Evolutionary conservation across 2,888 invertebrate species (phyloP).

Genomic region (Tiliacea citrago): DNA sequence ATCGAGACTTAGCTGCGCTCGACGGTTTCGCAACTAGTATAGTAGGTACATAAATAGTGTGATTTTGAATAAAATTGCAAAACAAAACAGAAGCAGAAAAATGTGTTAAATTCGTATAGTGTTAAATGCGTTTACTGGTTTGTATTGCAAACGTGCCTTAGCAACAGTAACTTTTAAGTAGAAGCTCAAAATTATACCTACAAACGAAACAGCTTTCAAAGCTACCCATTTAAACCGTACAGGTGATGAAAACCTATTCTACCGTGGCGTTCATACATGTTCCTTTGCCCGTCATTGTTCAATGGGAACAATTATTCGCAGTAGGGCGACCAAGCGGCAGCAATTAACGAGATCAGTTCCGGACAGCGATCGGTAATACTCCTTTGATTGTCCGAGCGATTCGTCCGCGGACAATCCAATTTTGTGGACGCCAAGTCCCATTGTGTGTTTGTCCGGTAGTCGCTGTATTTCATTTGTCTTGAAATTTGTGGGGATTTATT

Average conservation of each 20-base stretch:
- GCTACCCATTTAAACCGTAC: slow-evolving; percentile 6
- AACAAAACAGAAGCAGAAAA: no score
- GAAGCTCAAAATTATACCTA: background rate
- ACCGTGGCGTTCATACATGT: slow-evolving; percentile 20
- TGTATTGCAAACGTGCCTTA: background rate
- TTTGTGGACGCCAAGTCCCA: slow-evolving; percentile 56
- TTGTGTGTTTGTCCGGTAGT: slow-evolving; percentile 53
- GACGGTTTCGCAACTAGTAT: no score
- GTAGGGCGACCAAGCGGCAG: slow-evolving; percentile 62
- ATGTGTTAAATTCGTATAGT: no score
- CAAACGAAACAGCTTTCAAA: background rate
- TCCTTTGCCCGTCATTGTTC: slow-evolving; percentile 50
- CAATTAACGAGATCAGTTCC: slow-evolving; percentile 68
- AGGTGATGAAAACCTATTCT: slow-evolving; percentile 41
- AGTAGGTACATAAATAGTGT: no score
- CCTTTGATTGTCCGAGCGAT: slow-evolving; percentile 68
- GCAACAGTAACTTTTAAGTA: background rate
- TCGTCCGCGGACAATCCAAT: slow-evolving; percentile 66
- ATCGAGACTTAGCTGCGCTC: no score
- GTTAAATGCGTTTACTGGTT: background rate
- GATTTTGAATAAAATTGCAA: no score
- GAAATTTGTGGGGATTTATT: slow-evolving; percentile 53
- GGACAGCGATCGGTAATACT: slow-evolving; percentile 63
- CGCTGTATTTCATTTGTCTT: slow-evolving; percentile 59
- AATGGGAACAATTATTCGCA: slow-evolving; percentile 63